These are phyloP conservation scores for Byasa hedistus DNA, from an alignment of 2,888 invertebrate genomes.

Conservation along the genomic window DNA sequence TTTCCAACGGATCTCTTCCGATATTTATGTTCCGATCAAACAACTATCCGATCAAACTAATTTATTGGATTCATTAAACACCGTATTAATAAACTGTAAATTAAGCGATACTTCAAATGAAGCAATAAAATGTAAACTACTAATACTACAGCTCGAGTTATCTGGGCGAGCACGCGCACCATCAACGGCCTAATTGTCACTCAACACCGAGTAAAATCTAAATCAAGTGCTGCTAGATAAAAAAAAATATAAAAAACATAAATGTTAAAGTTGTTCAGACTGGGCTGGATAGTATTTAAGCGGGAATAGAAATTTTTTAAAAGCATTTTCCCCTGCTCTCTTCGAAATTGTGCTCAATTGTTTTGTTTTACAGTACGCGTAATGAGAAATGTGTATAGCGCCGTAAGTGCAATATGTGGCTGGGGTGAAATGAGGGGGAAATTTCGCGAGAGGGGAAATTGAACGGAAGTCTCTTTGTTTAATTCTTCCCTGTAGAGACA, in stretches of 20 bases:
- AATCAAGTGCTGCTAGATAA: too few relatives aligned
- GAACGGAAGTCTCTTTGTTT: constrained; percentile 30
- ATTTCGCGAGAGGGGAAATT: constrained; percentile 26
- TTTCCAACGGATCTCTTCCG: too few relatives aligned
- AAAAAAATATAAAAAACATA: neutral
- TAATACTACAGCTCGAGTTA: too few relatives aligned
- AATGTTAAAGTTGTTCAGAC: neutral
- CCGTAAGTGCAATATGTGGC: constrained; percentile 26
- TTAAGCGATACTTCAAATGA: constrained; percentile 6
- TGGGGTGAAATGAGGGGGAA: constrained; percentile 22
- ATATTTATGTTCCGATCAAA: too few relatives aligned
- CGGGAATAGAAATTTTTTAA: neutral
- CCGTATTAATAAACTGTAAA: too few relatives aligned
- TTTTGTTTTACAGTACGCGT: constrained; percentile 17
- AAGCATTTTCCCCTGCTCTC: constrained; percentile 15
- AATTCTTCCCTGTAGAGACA: constrained; percentile 29
- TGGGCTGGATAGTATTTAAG: neutral
- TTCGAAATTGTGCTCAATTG: constrained; percentile 25
- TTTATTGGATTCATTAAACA: too few relatives aligned
- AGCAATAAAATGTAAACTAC: neutral
- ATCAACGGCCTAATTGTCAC: too few relatives aligned
- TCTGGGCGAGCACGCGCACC: too few relatives aligned
- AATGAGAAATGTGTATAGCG: constrained; percentile 22
- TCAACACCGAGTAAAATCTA: too few relatives aligned
- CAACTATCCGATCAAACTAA: too few relatives aligned